Percentiles rank a stretch among this genome's conserved stretches.
Evolutionary conservation across 2,888 invertebrate genomes (phyloP).

Genomic region (Criorhina ranunculi): DNA sequence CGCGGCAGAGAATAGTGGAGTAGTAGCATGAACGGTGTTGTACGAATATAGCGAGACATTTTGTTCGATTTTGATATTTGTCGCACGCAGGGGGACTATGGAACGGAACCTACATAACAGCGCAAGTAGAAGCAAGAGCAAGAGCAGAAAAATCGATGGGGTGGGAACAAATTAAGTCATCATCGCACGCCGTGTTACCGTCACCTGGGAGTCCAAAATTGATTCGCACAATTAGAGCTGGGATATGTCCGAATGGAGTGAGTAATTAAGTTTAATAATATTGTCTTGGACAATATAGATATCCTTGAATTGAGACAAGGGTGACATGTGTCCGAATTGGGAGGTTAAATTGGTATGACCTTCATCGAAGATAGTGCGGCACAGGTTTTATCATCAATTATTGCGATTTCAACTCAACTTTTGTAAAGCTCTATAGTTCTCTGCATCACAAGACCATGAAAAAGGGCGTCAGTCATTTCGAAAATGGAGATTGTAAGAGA

Average conservation of each 20-base stretch:
- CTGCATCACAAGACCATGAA: too few species aligned
- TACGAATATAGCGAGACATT: not conserved
- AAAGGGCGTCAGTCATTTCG: too few species aligned
- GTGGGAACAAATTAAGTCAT: conserved; percentile 45
- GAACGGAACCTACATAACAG: not conserved
- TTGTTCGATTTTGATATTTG: conserved; percentile 48
- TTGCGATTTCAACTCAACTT: too few species aligned
- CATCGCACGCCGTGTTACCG: conserved; percentile 5
- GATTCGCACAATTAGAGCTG: conserved; percentile 35
- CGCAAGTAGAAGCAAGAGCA: not conserved
- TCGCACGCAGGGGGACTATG: conserved; percentile 24
- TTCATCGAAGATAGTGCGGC: too few species aligned
- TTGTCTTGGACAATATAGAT: not conserved
- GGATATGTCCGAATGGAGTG: not conserved
- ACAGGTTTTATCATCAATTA: too few species aligned
- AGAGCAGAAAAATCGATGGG: conserved; percentile 2
- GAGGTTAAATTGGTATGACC: too few species aligned
- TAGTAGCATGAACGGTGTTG: not conserved
- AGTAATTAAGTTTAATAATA: not conserved
- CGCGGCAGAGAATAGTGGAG: not conserved
- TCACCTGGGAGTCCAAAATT: conserved; percentile 25
- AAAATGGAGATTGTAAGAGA: too few species aligned
- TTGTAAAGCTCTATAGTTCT: too few species aligned
- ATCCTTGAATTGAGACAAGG: too few species aligned
- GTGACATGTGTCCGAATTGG: too few species aligned